Evolutionary conservation across 2,113 vertebrate genomes (phyloP).

Genomic region (Crotalus viridis): DNA sequence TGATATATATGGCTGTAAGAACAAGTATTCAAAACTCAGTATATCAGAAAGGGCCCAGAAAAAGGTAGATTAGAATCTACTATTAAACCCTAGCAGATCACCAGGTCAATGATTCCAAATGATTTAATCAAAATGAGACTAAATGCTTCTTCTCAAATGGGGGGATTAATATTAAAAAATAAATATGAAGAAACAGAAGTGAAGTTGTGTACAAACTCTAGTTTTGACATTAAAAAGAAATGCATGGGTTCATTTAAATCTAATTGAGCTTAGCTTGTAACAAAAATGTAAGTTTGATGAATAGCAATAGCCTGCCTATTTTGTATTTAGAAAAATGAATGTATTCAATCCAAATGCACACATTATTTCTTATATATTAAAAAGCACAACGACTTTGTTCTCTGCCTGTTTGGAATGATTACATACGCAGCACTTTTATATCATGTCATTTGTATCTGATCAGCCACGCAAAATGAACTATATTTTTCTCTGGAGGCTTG

Average conservation of each 20-base stretch:
- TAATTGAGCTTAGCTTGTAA: neutral
- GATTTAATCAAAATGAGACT: neutral
- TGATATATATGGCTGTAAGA: slow-evolving; percentile 37
- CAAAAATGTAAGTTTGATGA: neutral
- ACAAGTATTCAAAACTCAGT: slow-evolving; percentile 52
- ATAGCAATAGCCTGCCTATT: neutral
- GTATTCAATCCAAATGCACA: slow-evolving; percentile 32
- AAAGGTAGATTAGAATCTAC: neutral
- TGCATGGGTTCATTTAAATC: neutral
- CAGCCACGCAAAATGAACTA: neutral
- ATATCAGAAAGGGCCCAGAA: neutral
- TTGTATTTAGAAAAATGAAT: slow-evolving; percentile 40
- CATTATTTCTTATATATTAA: slow-evolving; percentile 44
- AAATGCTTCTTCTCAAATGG: neutral
- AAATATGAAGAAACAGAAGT: neutral
- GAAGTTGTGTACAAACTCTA: neutral
- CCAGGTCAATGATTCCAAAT: neutral
- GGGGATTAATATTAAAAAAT: neutral
- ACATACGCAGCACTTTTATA: slow-evolving; percentile 34
- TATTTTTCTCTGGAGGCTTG: rapidly evolving
- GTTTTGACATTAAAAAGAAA: neutral
- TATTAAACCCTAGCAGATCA: neutral
- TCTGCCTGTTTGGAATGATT: slow-evolving; percentile 40
- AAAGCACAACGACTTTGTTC: slow-evolving; percentile 26
- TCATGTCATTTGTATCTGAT: slow-evolving; percentile 42